Base-by-base conservation (phyloP, 2,113 vertebrate species). In the Pseudonaja textilis region DNA sequence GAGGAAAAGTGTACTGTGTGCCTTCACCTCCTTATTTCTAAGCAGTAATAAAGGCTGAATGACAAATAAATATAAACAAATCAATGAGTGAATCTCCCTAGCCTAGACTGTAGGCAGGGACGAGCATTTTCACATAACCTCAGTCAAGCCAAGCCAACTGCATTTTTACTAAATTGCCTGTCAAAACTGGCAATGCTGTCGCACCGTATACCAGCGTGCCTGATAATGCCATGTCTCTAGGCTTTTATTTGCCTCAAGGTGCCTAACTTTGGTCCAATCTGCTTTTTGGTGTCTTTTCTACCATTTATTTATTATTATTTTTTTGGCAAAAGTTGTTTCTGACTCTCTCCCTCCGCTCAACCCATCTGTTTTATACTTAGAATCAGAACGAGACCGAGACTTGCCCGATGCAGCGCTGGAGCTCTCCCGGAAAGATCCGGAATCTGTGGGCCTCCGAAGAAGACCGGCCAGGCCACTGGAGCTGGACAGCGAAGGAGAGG, bases 401-500 rank as follows among this genome's bases (percentile, higher is more conserved):
- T 50, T 93, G 64, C 95, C 97, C 0, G 99, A 98, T 2, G 94
- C 98, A 57, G 97, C 98, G 3, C 97, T 97, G 1, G 98, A 99
- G 12, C 97, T 98, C 2, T 97, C 98, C 10, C 99, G 99, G 96
- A 97, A 98, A 93, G 99, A 99, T 89, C 95, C 96, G 5, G 99
- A 99, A 74, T 91, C 97, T 0, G 94, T 97, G 20, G 95, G 97
- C 0, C 95, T 98, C 52, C 98, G 98, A 54, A 96, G 98, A 5
- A 97, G 99, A 91, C 99, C 98, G 1, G 98, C 98, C 0, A 97
- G 99, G 91, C 99, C 99, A 0, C 95, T 99, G 89, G 98, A 98
- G 64, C 98, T 99, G 3, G 99, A 99, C 97, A 99, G 99, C 0
- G 99, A 99, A n/a, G 99, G 99, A 34, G 99, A 99, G 93, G 99